Evolutionary conservation across 2,113 vertebrate species (phyloP).

Genomic region (Ascaphus truei): DNA sequence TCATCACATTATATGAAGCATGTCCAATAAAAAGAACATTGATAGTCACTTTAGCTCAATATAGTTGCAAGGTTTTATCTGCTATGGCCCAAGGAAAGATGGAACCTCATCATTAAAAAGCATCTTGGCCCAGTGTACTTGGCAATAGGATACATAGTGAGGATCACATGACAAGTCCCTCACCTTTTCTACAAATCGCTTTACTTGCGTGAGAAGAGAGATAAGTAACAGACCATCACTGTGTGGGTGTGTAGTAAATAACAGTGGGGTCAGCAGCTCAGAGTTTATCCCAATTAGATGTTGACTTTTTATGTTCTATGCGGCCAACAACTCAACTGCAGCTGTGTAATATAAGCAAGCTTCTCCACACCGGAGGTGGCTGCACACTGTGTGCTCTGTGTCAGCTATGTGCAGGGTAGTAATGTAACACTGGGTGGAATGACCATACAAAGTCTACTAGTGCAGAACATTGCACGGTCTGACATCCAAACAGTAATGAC

Average conservation of each 20-base stretch:
- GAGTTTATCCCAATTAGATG: too few relatives aligned
- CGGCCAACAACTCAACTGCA: too few relatives aligned
- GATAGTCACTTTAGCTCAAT: slow-evolving; percentile 57
- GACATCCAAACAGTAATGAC: not conserved
- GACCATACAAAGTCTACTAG: not conserved
- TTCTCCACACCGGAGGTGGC: not conserved
- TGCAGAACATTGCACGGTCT: not conserved
- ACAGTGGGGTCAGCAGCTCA: too few relatives aligned
- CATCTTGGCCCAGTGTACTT: not conserved
- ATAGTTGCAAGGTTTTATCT: slow-evolving; percentile 53
- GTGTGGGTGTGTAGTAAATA: too few relatives aligned
- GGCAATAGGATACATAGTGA: too few relatives aligned
- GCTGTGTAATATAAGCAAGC: not conserved
- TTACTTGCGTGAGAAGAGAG: too few relatives aligned
- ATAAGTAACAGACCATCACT: too few relatives aligned
- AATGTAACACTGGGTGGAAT: not conserved
- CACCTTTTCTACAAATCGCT: too few relatives aligned
- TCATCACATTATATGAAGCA: slow-evolving; percentile 62
- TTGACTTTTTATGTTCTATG: too few relatives aligned
- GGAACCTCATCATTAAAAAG: slow-evolving; percentile 48
- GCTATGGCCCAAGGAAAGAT: slow-evolving; percentile 51
- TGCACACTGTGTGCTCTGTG: not conserved
- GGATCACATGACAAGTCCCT: too few relatives aligned
- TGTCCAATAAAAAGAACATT: slow-evolving; percentile 60
- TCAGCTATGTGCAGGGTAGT: not conserved